Percentiles rank a stretch among this genome's conserved stretches.
These are phyloP conservation scores for Caranx ignobilis DNA, from an alignment of 2,113 vertebrate species.

Conservation along the genomic window DNA sequence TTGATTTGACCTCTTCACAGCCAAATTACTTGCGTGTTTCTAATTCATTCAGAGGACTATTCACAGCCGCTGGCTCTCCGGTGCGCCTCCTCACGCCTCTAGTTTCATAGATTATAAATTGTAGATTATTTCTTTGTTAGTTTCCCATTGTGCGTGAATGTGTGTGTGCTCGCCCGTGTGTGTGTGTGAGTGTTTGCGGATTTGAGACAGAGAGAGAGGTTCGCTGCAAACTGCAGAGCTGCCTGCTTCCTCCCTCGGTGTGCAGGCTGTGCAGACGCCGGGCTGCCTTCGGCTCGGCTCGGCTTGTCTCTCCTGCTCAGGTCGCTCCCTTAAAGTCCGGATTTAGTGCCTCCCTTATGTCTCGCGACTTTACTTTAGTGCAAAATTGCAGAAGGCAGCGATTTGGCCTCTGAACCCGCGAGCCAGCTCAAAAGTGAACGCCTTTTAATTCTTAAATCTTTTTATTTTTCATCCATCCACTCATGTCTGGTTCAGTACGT, in stretches of 20 bases:
- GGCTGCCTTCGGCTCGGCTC: constrained; percentile 49
- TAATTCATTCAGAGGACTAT: constrained; percentile 44
- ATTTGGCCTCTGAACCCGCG: constrained; percentile 6
- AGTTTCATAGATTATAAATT: constrained; percentile 50
- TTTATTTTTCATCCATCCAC: constrained; percentile 32
- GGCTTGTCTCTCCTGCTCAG: constrained; percentile 52
- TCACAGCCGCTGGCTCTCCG: constrained; percentile 22
- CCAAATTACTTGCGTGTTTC: constrained; percentile 49
- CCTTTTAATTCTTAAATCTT: constrained; percentile 7
- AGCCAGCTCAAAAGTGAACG: not conserved
- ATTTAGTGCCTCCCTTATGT: constrained; percentile 53
- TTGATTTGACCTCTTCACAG: constrained; percentile 62
- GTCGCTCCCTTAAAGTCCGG: constrained; percentile 44
- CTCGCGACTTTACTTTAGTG: constrained; percentile 63
- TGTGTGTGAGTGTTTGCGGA: constrained; percentile 24
- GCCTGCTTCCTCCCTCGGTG: constrained; percentile 44
- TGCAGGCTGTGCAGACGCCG: constrained; percentile 63
- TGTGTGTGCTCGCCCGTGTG: constrained; percentile 15
- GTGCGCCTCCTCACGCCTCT: not conserved
- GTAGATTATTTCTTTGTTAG: constrained; percentile 56
- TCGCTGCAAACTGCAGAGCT: constrained; percentile 50
- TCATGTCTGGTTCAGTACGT: constrained; percentile 15
- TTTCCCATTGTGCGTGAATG: constrained; percentile 21
- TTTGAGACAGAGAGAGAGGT: constrained; percentile 27
- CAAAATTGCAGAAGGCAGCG: constrained; percentile 42